Conservation (phyloP, 2,888 invertebrate species). For the Diachrysia chrysitis region DNA sequence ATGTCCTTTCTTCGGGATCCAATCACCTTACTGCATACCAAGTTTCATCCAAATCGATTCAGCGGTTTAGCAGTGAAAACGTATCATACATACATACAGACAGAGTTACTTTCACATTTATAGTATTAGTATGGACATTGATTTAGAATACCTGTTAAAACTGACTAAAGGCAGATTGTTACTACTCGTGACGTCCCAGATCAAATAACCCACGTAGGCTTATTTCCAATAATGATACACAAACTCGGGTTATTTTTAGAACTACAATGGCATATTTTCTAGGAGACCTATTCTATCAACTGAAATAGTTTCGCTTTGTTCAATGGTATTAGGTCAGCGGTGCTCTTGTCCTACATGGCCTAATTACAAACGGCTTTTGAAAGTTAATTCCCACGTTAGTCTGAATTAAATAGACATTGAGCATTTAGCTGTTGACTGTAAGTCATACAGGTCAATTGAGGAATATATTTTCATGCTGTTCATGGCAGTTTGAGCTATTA, state of each 20-base stretch:
- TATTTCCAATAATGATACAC: too few relatives aligned
- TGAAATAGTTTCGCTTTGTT: background rate
- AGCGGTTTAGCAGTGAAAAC: too few relatives aligned
- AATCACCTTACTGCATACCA: too few relatives aligned
- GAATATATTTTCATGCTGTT: slow-evolving; percentile 34
- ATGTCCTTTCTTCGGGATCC: too few relatives aligned
- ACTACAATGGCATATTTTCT: background rate
- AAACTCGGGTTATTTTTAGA: background rate
- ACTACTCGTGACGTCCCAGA: too few relatives aligned
- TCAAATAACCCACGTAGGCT: too few relatives aligned
- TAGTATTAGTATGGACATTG: too few relatives aligned
- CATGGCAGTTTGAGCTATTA: slow-evolving; percentile 6
- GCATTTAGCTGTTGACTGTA: slow-evolving; percentile 39
- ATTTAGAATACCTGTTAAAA: too few relatives aligned
- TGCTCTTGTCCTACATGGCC: slow-evolving; percentile 12
- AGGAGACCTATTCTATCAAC: background rate
- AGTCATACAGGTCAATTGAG: slow-evolving; percentile 50
- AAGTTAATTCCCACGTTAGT: slow-evolving; percentile 51
- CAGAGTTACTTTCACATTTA: too few relatives aligned
- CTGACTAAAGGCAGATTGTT: too few relatives aligned
- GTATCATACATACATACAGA: too few relatives aligned
- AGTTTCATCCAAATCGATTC: too few relatives aligned
- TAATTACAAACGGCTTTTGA: slow-evolving; percentile 49
- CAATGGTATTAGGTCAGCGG: slow-evolving; percentile 21
- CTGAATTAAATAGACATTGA: slow-evolving; percentile 51